Conservation (phyloP, 53 echinoderm and acorn worm species). For the Patiria pectinifera region DNA sequence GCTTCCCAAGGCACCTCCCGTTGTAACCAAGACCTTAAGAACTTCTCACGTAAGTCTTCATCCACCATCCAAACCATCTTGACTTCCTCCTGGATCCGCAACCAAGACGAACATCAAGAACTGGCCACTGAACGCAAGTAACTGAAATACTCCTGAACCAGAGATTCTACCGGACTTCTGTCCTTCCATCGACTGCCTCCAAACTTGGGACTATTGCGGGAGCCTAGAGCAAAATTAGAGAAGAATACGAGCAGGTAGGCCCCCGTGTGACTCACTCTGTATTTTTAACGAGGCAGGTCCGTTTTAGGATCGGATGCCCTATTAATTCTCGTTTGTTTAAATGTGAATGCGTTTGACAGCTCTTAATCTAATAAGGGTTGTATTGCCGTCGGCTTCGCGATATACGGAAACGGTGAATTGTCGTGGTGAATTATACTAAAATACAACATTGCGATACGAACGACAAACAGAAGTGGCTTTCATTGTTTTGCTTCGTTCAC, state of each 20-base stretch:
- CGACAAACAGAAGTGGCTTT: background rate
- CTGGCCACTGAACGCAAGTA: background rate
- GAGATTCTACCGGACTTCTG: background rate
- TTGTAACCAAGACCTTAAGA: background rate
- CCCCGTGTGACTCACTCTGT: constrained; percentile 28
- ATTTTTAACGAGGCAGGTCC: constrained; percentile 45
- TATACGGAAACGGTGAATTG: constrained; percentile 37
- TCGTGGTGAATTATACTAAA: background rate
- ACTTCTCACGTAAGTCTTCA: background rate
- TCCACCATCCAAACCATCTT: background rate
- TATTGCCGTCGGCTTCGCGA: background rate
- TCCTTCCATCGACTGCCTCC: background rate
- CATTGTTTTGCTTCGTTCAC: background rate
- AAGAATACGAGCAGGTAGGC: background rate
- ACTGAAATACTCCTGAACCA: background rate
- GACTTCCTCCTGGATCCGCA: background rate
- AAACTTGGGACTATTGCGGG: background rate
- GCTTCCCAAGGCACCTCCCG: background rate
- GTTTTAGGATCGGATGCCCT: background rate
- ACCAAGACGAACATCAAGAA: background rate
- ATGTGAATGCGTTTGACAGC: background rate
- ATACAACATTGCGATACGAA: background rate
- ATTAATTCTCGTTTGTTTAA: background rate
- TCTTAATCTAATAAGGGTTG: background rate
- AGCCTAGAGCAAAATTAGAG: background rate